phyloP scores from a whole-genome alignment of 2,888 invertebrate genomes.

The Oxyteleia sp. region DNA sequence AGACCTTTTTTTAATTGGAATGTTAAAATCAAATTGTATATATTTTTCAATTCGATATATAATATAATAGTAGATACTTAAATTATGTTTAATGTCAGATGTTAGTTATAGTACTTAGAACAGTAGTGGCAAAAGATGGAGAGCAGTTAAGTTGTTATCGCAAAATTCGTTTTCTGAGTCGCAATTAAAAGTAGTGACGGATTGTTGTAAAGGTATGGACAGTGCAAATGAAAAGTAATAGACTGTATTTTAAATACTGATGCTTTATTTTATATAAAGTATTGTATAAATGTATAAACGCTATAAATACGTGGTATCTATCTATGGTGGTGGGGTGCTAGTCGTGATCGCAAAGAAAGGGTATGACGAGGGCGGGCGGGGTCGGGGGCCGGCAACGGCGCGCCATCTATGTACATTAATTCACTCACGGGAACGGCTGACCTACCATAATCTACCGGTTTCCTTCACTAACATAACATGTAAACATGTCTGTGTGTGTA shows the following conservation, averaged over 20 bases:
- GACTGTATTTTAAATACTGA: conserved; percentile 86
- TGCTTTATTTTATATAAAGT: conserved; percentile 88
- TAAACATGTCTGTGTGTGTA: conserved; percentile 82
- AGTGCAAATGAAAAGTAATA: conserved; percentile 52
- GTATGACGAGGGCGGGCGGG: conserved; percentile 87
- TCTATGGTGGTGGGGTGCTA: conserved; percentile 87
- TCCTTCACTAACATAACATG: conserved; percentile 86
- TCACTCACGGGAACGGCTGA: conserved; percentile 87
- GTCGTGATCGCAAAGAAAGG: conserved; percentile 87
- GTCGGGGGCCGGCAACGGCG: conserved; percentile 87
- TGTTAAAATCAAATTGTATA: too few relatives aligned
- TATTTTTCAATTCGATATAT: too few relatives aligned
- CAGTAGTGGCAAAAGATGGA: too few relatives aligned
- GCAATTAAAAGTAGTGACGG: neutral
- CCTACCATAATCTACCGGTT: conserved; percentile 87
- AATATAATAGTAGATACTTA: too few relatives aligned
- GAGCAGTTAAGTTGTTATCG: neutral
- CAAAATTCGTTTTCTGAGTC: too few relatives aligned
- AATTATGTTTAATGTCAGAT: too few relatives aligned
- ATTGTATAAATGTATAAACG: conserved; percentile 88
- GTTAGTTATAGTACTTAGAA: too few relatives aligned
- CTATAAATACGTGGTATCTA: conserved; percentile 88
- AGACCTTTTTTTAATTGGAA: too few relatives aligned
- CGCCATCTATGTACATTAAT: conserved; percentile 88
- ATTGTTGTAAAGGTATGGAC: conserved; percentile 41